These are phyloP conservation scores for Pelvicachromis taeniatus DNA, from an alignment of 2,113 vertebrate genomes.

Conservation along the genomic window DNA sequence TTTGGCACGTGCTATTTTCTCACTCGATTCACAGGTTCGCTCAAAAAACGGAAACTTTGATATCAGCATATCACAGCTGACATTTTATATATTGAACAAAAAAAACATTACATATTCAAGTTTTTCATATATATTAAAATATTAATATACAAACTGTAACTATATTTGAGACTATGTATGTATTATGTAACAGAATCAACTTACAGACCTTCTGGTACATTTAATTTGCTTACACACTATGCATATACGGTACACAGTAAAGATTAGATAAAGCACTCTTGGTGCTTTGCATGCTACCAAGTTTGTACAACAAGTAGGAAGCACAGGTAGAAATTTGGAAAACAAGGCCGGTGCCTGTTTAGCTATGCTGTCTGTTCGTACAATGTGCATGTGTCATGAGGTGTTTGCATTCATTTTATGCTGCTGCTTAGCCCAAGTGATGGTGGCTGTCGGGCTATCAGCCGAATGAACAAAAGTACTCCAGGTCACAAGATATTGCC, in stretches of 20 bases:
- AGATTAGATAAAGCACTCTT: not conserved
- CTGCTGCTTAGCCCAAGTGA: not conserved
- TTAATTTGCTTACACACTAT: not conserved
- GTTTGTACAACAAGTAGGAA: not conserved
- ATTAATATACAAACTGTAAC: not conserved
- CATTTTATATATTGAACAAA: not conserved
- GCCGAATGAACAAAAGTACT: not conserved
- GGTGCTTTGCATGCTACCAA: not conserved
- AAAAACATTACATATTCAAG: not conserved
- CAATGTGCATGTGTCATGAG: not conserved
- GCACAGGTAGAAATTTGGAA: not conserved
- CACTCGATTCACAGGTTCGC: not conserved
- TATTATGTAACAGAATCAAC: not conserved
- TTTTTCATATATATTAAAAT: not conserved
- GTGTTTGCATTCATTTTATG: not conserved
- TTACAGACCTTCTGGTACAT: not conserved
- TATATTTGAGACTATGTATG: not conserved
- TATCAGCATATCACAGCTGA: not conserved
- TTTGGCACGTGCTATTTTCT: slow-evolving; percentile 6
- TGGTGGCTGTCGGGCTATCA: not conserved
- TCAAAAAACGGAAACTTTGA: not conserved
- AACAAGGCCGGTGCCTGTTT: not conserved
- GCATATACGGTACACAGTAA: not conserved
- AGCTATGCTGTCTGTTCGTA: not conserved
- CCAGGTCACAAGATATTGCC: not conserved